These are phyloP conservation scores for Macropus fuliginosus DNA, from an alignment of 2,797 vertebrate species.

Conservation along the genomic window DNA sequence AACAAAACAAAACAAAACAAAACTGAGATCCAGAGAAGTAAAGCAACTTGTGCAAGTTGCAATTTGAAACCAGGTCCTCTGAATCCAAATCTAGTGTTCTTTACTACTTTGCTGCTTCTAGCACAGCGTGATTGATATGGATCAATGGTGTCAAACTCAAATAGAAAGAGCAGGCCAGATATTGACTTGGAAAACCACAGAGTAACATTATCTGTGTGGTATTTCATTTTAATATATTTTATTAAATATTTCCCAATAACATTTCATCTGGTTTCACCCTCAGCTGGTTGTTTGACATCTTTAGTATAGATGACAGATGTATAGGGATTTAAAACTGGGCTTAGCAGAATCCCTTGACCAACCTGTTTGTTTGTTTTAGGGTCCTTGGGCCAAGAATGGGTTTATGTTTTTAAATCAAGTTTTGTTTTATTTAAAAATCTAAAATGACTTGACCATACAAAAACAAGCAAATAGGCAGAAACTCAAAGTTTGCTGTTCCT, in stretches of 20 bases:
- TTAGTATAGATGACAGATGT: neutral
- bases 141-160: neutral
- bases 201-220: neutral
- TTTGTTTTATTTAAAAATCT: neutral
- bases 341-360: neutral
- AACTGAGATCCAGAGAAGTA: neutral
- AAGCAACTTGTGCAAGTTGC: neutral
- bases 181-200: neutral
- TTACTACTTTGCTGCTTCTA: neutral
- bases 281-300: neutral
- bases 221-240: neutral
- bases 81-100: neutral
- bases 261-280: neutral
- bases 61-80: neutral
- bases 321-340: neutral
- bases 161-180: neutral
- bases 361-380: neutral
- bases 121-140: neutral
- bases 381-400: neutral
- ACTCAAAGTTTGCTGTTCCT: neutral
- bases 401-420: neutral
- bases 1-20: neutral
- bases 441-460: neutral
- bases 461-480: neutral
- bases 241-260: neutral